Base-by-base conservation (phyloP, 2,113 vertebrate species). In the Cyphomyrus plagiostoma region DNA sequence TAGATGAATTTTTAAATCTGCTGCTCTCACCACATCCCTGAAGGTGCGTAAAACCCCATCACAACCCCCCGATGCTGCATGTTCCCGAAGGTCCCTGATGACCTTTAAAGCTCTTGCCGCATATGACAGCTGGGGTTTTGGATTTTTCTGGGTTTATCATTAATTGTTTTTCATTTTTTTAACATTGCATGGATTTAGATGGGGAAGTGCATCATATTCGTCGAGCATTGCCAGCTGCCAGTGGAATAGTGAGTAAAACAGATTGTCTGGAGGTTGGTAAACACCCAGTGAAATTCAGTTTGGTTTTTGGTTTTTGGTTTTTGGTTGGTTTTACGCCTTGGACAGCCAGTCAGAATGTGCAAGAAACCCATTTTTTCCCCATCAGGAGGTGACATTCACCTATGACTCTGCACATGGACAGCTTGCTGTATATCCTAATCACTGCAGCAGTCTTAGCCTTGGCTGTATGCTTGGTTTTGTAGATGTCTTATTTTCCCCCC, bases 1-100 rank as follows among this genome's bases (percentile, higher is more conserved):
- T 58, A 83, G 83, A 90, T 91, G 90, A 87, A 90, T 90, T 70
- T 90, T 90, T 89, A 80, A 87, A 86, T 90, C 50, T 23, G 66
- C 85, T 74, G 13, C 89, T 45, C 89, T 86, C 52, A 52, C 89
- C 45, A 50, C n/a, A 35, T 42, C n/a, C 26, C 17, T 85, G 30
- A 83, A 87, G 85, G 88, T 90, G 80, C 88, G 53, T 88, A 70
- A 53, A 90, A 89, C 87, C 90, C 77, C 88, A 89, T 87, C 45
- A 53, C 53, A 52, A 35, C 90, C 89, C 87, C 89, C 85, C 56
- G 87, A 58, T 42, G 42, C 82, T 50, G 21, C 35, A 52, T 52
- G 62, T 82, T 8, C 19, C 84, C 13, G 13, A 86, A 86, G n/a
- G 48, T 86, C 21, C 84, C 84, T 35, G 45, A 86, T 86, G 84